Evolutionary conservation across 2,797 vertebrate genomes (phyloP), one percentile per base, ranked within the genome.

Genomic region (Acrossocheilus fasciatus): DNA sequence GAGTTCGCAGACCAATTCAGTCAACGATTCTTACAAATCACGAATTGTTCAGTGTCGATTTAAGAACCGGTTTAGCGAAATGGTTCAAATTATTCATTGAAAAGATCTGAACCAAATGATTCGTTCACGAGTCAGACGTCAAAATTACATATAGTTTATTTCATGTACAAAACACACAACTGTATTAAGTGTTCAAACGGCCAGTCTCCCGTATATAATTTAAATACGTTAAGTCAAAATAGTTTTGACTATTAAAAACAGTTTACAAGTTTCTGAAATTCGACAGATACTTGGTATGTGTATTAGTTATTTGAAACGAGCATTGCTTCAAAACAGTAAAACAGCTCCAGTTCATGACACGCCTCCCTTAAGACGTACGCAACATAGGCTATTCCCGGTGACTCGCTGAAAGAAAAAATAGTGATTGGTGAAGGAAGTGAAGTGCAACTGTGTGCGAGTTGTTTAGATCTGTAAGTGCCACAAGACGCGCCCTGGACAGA

Each of bases 381-480:
- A 26, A 39, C 23, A 81, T 30, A 30, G 30, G 30, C 2, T 30
- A 30, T 30, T 2, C 30, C 30, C 30, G 30, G 2, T 30, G 30
- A 30, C 17, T 54, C 45, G 14, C 11, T 62, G 4, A 17, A 18
- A 84, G 47, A 54, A 47, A 78, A 7, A 47, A 59, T 75, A 70
- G 2, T 50, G 30, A 17, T 10, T 79, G 7, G 17, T 18, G 18
- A 45, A 85, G 75, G n/a, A 85, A 78, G 83, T 11, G n/a, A 85
- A 78, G 83, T 11, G n/a, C 41, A 2, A 36, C 36, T 3, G 57
- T 8, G 30, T 45, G 18, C 1, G 6, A 23, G 69, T 62, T 73
- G 23, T 74, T 83, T 34, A 62, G 54, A 9, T 50, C 41, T 69
- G 18, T 15, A 15, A 68, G 43, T 23, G 18, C 26, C 18, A 43